Percentiles rank a stretch among this genome's conserved stretches.
Evolutionary conservation across 2,113 vertebrate species (phyloP).

Genomic region (Saccopteryx bilineata): DNA sequence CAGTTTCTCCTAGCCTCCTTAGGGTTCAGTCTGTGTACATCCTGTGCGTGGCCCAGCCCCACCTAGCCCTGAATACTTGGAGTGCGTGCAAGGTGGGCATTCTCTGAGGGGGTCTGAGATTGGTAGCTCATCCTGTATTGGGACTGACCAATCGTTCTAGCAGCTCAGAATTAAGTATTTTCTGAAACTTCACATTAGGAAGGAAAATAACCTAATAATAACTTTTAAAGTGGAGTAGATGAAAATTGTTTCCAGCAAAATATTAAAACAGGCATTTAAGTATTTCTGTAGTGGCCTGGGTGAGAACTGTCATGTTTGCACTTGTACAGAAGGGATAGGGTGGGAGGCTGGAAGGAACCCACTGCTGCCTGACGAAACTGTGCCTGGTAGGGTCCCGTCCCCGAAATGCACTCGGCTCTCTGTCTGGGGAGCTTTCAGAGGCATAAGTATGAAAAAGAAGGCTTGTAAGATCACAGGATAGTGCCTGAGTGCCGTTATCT

Average conservation of each 20-base stretch:
- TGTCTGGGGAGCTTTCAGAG: neutral
- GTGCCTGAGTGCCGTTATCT: neutral
- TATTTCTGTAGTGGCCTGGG: constrained; percentile 46
- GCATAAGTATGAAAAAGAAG: neutral
- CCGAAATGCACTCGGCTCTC: neutral
- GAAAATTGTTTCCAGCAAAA: constrained; percentile 5
- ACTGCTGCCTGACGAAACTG: neutral
- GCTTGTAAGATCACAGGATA: neutral
- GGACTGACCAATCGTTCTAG: neutral
- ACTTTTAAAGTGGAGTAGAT: neutral
- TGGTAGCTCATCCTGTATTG: neutral
- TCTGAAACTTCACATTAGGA: constrained; percentile 30
- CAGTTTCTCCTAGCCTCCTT: neutral
- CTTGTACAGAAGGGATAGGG: neutral
- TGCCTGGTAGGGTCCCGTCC: neutral
- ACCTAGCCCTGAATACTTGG: neutral
- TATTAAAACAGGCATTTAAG: neutral
- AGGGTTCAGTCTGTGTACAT: neutral
- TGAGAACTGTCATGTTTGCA: constrained; percentile 17
- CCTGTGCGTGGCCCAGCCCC: neutral
- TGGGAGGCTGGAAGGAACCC: constrained; percentile 6
- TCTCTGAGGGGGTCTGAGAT: neutral
- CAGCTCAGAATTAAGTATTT: constrained; percentile 63
- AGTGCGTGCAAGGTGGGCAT: neutral
- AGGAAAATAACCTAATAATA: constrained; percentile 26